Evolutionary conservation across 2,113 vertebrate species (phyloP).

Genomic region (Muntiacus muntjak): DNA sequence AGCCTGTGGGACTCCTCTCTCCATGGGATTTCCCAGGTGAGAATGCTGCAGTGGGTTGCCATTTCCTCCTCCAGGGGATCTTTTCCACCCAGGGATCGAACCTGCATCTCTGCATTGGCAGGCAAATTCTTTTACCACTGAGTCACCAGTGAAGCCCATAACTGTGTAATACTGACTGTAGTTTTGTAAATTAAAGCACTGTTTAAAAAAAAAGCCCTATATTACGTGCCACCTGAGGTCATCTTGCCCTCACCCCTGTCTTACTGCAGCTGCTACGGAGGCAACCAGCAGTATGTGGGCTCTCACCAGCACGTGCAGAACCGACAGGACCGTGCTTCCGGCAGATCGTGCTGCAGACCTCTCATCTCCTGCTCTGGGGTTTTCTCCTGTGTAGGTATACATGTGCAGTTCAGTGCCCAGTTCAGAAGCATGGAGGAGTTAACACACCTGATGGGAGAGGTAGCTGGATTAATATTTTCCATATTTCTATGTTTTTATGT

Average conservation of each 20-base stretch:
- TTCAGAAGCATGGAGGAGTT: neutral
- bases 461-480: neutral
- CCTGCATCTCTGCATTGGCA: neutral
- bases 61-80: neutral
- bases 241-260: neutral
- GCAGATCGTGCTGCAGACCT: rapidly evolving
- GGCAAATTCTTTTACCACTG: neutral
- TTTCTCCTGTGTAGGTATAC: neutral
- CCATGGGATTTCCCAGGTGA: neutral
- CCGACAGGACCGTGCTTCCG: neutral
- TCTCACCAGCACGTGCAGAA: neutral
- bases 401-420: neutral
- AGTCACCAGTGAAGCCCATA: neutral
- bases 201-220: neutral
- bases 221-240: neutral
- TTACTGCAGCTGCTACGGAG: neutral
- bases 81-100: neutral
- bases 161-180: neutral
- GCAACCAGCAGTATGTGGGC: neutral
- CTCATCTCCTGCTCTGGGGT: neutral
- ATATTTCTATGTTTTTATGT: neutral
- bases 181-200: neutral
- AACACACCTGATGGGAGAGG: neutral
- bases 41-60: neutral
- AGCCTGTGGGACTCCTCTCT: neutral